Percentiles rank a stretch among this genome's conserved stretches.
phyloP scores from a whole-genome alignment of 2,888 invertebrate genomes.

The Synanthedon myopaeformis region DNA sequence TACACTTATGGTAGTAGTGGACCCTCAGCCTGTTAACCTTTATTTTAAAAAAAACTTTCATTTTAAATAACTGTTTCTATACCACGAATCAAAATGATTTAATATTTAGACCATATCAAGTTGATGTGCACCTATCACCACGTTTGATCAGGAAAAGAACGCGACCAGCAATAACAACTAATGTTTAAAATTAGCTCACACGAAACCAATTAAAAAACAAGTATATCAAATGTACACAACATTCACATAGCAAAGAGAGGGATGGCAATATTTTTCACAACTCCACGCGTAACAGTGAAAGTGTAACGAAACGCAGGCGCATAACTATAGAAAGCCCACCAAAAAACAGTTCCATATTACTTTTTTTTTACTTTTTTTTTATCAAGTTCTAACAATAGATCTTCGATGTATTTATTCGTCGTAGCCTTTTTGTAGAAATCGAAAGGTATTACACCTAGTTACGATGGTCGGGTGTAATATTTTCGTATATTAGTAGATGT shows the following conservation, averaged over 20 bases:
- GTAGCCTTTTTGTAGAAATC: constrained; percentile 28
- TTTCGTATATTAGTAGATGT: too few relatives aligned
- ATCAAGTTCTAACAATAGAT: constrained; percentile 15
- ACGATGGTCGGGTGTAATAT: background rate
- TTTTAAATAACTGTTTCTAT: too few relatives aligned
- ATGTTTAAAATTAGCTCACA: background rate
- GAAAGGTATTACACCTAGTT: constrained; percentile 26
- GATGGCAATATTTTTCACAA: constrained; percentile 5
- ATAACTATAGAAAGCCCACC: constrained; percentile 17
- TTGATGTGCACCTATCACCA: too few relatives aligned
- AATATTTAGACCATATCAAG: too few relatives aligned
- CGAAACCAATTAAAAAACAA: background rate
- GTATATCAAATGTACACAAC: background rate
- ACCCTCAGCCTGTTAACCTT: too few relatives aligned
- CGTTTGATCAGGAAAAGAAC: too few relatives aligned
- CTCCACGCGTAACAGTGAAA: constrained; percentile 23
- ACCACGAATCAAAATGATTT: too few relatives aligned
- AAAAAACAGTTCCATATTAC: constrained; percentile 11
- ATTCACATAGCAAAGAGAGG: constrained; percentile 3
- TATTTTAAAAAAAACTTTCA: too few relatives aligned
- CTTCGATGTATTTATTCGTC: constrained; percentile 15
- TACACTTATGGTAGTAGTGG: too few relatives aligned
- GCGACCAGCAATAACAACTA: too few relatives aligned
- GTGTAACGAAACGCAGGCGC: constrained; percentile 17
- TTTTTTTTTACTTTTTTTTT: constrained; percentile 19